These are phyloP conservation scores for Slavum lentiscoides DNA, from an alignment of 2,888 invertebrate genomes.

Conservation along the genomic window DNA sequence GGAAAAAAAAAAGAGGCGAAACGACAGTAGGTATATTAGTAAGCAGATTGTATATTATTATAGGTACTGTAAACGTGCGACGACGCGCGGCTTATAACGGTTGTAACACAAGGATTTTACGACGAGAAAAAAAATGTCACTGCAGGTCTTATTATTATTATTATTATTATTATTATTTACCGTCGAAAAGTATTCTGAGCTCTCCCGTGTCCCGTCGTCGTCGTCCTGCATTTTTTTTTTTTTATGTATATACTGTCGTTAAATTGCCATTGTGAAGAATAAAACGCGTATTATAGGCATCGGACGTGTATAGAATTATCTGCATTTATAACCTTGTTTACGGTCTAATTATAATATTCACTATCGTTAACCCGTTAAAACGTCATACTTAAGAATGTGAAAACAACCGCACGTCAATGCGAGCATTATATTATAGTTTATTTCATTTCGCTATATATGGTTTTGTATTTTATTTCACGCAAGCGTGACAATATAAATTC, in stretches of 20 bases:
- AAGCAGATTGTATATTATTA: not conserved
- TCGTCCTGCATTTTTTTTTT: too few relatives aligned
- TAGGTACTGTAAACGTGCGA: too few relatives aligned
- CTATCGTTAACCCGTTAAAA: not conserved
- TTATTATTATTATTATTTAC: not conserved
- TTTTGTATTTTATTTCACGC: not conserved
- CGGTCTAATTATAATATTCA: not conserved
- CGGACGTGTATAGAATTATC: conserved; percentile 3
- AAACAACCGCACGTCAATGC: not conserved
- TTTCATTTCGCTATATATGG: not conserved
- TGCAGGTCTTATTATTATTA: not conserved
- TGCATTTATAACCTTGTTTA: not conserved
- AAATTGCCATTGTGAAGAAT: not conserved
- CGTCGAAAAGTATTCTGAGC: not conserved
- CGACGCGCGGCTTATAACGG: conserved; percentile 1
- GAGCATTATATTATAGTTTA: not conserved
- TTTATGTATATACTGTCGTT: not conserved
- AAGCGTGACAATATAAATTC: not conserved
- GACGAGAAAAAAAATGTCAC: conserved; percentile 12
- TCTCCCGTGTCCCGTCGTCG: not conserved
- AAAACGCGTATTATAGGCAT: not conserved
- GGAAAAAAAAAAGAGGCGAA: not conserved
- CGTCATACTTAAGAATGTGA: not conserved
- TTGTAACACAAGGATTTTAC: conserved; percentile 2
- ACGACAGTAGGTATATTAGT: not conserved